Conservation (phyloP, 92 coral and sea anemone species). For the Galaxea fascicularis region DNA sequence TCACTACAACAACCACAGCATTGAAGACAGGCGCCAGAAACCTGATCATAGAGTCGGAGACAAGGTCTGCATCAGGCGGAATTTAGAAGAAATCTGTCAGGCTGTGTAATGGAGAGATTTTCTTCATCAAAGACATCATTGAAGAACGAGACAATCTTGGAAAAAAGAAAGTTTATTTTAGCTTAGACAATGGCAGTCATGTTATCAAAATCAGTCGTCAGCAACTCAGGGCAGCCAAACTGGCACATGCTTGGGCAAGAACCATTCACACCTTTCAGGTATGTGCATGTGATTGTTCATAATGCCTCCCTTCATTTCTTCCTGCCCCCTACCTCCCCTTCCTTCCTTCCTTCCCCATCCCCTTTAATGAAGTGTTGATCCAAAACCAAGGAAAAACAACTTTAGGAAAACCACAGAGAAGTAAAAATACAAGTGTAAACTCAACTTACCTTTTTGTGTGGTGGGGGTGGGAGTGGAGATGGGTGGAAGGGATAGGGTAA, state of each 20-base stretch:
- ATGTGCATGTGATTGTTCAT: too few relatives aligned
- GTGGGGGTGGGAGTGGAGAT: too few relatives aligned
- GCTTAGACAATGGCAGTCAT: slow-evolving; percentile 52
- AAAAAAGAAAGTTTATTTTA: slow-evolving; percentile 18
- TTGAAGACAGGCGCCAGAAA: slow-evolving; percentile 35
- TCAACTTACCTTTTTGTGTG: too few relatives aligned
- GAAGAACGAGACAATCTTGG: background rate
- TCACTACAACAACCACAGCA: slow-evolving; percentile 38
- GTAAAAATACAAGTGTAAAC: too few relatives aligned
- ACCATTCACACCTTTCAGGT: slow-evolving; percentile 72
- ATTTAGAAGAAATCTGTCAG: background rate
- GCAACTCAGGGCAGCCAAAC: slow-evolving; percentile 42
- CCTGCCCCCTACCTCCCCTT: background rate
- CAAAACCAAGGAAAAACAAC: too few relatives aligned
- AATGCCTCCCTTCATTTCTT: background rate
- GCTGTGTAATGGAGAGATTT: slow-evolving; percentile 65
- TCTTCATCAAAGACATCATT: slow-evolving; percentile 43
- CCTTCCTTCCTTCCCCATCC: background rate
- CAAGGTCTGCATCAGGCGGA: slow-evolving; percentile 60
- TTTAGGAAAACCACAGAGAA: too few relatives aligned
- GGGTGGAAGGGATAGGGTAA: too few relatives aligned
- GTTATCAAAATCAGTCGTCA: slow-evolving; percentile 28
- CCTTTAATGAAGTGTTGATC: background rate
- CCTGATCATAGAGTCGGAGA: slow-evolving; percentile 39
- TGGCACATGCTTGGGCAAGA: slow-evolving; percentile 64